phyloP scores from a whole-genome alignment of 1,140 invertebrate species.

The Cydia splendana region DNA sequence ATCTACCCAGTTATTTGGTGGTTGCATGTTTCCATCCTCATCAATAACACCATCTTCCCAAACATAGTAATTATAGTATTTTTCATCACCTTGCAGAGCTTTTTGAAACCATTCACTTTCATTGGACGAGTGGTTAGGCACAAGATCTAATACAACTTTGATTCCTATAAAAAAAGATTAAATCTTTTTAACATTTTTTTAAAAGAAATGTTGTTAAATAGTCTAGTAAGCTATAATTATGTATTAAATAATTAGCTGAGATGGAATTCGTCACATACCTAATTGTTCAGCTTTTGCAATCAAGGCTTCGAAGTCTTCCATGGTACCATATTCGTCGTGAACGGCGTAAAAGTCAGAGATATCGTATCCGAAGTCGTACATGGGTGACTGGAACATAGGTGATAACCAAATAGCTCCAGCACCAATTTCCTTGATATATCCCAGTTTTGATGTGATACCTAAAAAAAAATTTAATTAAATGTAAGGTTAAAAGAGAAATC shows the following conservation, averaged over 20 bases:
- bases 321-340: conserved; percentile 85
- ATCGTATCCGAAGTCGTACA: conserved; percentile 86
- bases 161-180: conserved; percentile 47
- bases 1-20: conserved; percentile 85
- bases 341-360: conserved; percentile 86
- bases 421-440: conserved; percentile 79
- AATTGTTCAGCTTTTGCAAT: conserved; percentile 79
- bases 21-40: conserved; percentile 70
- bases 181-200: neutral
- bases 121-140: conserved; percentile 86
- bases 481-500: neutral
- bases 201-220: too few species aligned
- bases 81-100: conserved; percentile 80
- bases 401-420: conserved; percentile 85
- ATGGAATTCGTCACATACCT: conserved; percentile 47
- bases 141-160: conserved; percentile 82
- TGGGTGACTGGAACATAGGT: conserved; percentile 85
- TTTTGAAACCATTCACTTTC: conserved; percentile 86
- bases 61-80: conserved; percentile 84
- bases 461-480: conserved; percentile 36
- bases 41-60: conserved; percentile 82
- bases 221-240: too few species aligned
- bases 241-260: too few species aligned
- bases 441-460: conserved; percentile 78
- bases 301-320: conserved; percentile 86